These are phyloP conservation scores for Drosophila greeni DNA, from an alignment of 2,888 invertebrate species.

Conservation along the genomic window DNA sequence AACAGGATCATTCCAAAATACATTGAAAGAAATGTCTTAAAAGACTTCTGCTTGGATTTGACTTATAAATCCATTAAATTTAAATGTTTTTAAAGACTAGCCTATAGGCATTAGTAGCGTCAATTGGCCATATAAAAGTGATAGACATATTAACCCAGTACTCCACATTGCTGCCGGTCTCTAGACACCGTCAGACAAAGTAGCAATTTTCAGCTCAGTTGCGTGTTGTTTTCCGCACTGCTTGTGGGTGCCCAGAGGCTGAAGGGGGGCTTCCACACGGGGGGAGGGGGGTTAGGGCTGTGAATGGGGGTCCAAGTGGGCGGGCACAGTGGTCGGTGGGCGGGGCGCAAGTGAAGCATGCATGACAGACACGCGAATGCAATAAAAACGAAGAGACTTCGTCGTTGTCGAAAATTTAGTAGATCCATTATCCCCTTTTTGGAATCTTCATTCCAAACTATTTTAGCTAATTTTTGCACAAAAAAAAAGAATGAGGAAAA, in stretches of 20 bases:
- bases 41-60: background rate
- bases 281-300: background rate
- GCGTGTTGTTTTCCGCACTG: conserved; percentile 47
- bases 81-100: background rate
- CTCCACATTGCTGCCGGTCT: conserved; percentile 61
- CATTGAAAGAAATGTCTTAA: background rate
- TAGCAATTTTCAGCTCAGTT: conserved; percentile 72
- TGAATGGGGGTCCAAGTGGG: conserved; percentile 1
- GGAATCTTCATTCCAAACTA: conserved; percentile 1
- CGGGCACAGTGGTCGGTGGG: conserved; percentile 12
- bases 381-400: conserved; percentile 52
- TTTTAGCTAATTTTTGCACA: background rate
- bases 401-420: conserved; percentile 53
- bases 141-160: conserved; percentile 72
- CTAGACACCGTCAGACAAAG: conserved; percentile 56
- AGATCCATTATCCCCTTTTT: conserved; percentile 16
- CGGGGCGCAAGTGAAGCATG: conserved; percentile 62
- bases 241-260: background rate
- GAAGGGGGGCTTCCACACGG: background rate
- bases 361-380: conserved; percentile 68
- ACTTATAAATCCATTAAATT: background rate
- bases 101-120: conserved; percentile 48
- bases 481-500: background rate
- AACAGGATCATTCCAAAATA: conserved; percentile 2
- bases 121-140: conserved; percentile 70